Evolutionary conservation across 1,140 invertebrate genomes (phyloP), one percentile per base, ranked within the genome.

Genomic region (Eubasilissa regina): DNA sequence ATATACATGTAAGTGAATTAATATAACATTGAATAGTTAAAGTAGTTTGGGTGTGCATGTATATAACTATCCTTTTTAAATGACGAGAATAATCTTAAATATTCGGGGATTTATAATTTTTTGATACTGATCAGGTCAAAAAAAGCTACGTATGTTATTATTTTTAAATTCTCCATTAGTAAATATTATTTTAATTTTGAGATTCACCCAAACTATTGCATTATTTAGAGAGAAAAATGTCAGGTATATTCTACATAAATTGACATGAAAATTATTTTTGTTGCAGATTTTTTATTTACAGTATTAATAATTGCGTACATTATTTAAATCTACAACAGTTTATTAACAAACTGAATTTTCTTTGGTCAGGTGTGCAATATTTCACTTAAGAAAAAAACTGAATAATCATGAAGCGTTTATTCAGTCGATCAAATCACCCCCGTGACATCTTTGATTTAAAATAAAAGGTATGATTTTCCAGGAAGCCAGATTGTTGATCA

Each of bases 221-320:
- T 21, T 35, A 35, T 6, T 35, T 1, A 35, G 25, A 35, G 25
- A 35, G 25, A 35, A 35, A n/a, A 51, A 56, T 56, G 4, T 56
- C n/a, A 56, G 55, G 9, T 64, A 25, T 70, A 70, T 10, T 70
- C 45, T 70, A 70, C 45, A 51, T 47, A 70, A 70, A 70, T 70
- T 70, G 66, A 70, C 66, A 70, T 48, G 17, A 51, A 19, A 51
- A 51, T 70, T 21, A 70, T 70, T 70, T 51, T 35, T 51, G 45
- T 70, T 70, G 66, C 19, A 25, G 35, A 43, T 13, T 53, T 11
- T 47, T 25, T 53, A 70, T 70, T 48, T 51, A 70, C 66, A 70
- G 9, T 64, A 48, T 21, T 13, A 13, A 25, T 35, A 64, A 64
- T 25, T 44, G 60, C 25, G 0, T 25, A 43, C 13, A 44, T 9